A percentile compares a stretch with the other conserved stretches of the same genome.
Conservation (phyloP, 2,113 vertebrate species). For the Corythornis cristatus region DNA sequence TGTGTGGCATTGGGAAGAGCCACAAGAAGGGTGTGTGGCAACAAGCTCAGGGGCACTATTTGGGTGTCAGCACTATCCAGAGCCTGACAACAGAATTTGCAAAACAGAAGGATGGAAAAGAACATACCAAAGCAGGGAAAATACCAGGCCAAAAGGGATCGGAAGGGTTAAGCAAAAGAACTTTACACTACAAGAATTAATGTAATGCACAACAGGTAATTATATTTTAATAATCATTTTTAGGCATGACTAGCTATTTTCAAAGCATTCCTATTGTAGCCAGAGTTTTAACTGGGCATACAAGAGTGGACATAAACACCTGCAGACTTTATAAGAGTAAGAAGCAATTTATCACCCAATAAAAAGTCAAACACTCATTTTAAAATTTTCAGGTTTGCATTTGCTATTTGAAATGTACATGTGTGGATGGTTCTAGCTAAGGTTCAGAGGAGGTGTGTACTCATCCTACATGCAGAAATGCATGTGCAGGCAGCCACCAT, state of each 20-base stretch:
- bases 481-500: background rate
- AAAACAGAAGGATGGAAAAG: background rate
- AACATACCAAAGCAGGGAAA: background rate
- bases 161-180: conserved; percentile 33
- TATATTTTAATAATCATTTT: conserved; percentile 59
- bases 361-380: conserved; percentile 67
- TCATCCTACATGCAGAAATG: background rate
- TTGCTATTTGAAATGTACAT: conserved; percentile 46
- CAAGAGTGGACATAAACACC: conserved; percentile 64
- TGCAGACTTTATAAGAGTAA: conserved; percentile 68
- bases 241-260: conserved; percentile 50
- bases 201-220: conserved; percentile 24
- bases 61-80: background rate
- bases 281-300: conserved; percentile 53
- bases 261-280: conserved; percentile 58
- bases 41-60: background rate
- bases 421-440: background rate
- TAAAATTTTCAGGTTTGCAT: conserved; percentile 66
- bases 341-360: conserved; percentile 73
- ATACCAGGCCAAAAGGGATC: background rate
- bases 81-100: background rate
- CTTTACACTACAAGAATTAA: background rate
- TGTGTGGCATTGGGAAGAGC: fast-evolving
- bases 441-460: background rate
- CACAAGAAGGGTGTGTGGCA: background rate